phyloP scores from a whole-genome alignment of 2,888 invertebrate genomes.

The Drosophila paramelanica region DNA sequence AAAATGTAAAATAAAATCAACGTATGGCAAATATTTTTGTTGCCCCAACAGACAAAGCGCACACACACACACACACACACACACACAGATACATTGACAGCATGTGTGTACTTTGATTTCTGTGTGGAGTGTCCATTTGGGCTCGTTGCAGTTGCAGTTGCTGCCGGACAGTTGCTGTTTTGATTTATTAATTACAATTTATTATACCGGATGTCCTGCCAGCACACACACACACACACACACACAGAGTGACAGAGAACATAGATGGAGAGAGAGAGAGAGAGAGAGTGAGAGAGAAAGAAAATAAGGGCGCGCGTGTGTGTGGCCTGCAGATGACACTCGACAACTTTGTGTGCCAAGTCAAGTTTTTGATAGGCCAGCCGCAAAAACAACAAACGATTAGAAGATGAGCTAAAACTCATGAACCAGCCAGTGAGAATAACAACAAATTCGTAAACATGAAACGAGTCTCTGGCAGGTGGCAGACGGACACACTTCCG shows the following conservation, averaged over 20 bases:
- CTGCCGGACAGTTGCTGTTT: conserved; percentile 60
- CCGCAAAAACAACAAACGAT: conserved; percentile 32
- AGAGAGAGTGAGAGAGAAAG: neutral
- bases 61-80: neutral
- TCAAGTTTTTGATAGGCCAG: conserved; percentile 49
- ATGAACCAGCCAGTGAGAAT: conserved; percentile 23
- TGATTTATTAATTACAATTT: conserved; percentile 78
- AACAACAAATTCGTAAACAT: neutral
- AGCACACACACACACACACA: conserved; percentile 1
- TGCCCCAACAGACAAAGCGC: conserved; percentile 30
- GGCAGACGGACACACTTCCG: conserved; percentile 29
- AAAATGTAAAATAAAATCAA: conserved; percentile 57
- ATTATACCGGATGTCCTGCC: conserved; percentile 58
- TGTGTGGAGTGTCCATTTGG: conserved; percentile 20
- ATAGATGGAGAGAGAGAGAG: neutral
- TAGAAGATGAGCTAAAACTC: conserved; percentile 45
- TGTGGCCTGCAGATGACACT: conserved; percentile 53
- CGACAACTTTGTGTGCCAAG: conserved; percentile 48
- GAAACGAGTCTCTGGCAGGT: conserved; percentile 15
- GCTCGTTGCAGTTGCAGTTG: conserved; percentile 34
- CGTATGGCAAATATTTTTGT: conserved; percentile 52
- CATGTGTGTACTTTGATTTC: conserved; percentile 11
- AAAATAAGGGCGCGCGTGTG: neutral
- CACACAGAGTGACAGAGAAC: neutral
- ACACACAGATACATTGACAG: neutral